Base-by-base conservation (phyloP, 2,113 vertebrate genomes). In the Chlorodrepanis virens region DNA sequence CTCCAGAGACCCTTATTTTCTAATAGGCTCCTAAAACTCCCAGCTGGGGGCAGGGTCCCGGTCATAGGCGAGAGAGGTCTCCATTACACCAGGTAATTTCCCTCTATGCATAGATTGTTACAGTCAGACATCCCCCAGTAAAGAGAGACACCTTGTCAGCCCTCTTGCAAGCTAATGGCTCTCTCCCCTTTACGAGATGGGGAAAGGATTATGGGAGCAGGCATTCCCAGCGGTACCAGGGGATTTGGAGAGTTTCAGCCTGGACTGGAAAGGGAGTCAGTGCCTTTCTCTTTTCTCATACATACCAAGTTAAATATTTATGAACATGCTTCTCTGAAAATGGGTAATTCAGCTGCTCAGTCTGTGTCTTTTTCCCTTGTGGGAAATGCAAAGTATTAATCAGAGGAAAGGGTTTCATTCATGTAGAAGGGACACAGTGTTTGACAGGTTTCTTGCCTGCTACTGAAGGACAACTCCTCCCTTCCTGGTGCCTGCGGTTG, bases 401-500 rank as follows among this genome's bases (percentile, higher is more conserved):
- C 80, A 91, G 83, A 93, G 59, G 45, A 87, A 85, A 87, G 24
- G 64, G 37, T 83, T 90, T 89, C 87, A 83, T 87, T 96, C 90
- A 94, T 59, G 39, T 61, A 52, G 68, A 94, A 94, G 90, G 92
- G 94, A 92, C 71, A 57, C 35, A 39, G 31, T 57, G 67, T 61
- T 74, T 88, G 79, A 93, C 63, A 61, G 83, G 71, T 92, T 89
- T 95, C 92, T 94, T 83, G 74, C 81, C 74, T 72, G 87, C 57
- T 81, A 44, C 75, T 87, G 79, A 93, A 95, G 81, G 90, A 82
- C 83, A 95, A 19, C 87, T 86, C 83, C 82, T 96, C 87, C 83
- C 68, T 71, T 91, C 88, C 52, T 11, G 39, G 74, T 65, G 59
- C 71, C 72, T 88, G 95, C 76, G 0, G 79, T 93, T 93, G 87